A percentile compares a stretch with the other conserved stretches of the same genome.
phyloP scores from a whole-genome alignment of 1,140 invertebrate species.

The Notospermus geniculatus region DNA sequence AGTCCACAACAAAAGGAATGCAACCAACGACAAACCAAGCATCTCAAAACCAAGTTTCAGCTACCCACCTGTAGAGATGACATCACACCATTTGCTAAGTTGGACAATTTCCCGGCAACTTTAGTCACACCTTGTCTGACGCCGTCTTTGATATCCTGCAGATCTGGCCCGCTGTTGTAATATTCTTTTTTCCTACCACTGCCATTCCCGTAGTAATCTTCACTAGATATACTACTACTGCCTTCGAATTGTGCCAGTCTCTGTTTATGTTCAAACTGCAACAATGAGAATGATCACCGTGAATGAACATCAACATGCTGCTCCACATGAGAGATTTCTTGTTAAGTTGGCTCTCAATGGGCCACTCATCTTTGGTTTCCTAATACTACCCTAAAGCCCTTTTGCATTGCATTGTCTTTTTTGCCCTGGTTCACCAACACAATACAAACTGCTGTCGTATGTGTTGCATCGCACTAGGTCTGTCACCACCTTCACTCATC shows the following conservation, averaged over 20 bases:
- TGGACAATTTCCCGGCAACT: constrained; percentile 91
- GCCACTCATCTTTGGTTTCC: too few species aligned
- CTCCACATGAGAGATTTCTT: too few species aligned
- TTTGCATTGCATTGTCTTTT: too few species aligned
- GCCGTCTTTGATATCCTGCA: constrained; percentile 95
- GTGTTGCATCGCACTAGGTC: too few species aligned
- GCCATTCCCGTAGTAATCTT: constrained; percentile 82
- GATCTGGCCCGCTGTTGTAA: constrained; percentile 64
- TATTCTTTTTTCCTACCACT: constrained; percentile 17
- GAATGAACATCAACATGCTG: too few species aligned
- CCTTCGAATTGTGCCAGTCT: constrained; percentile 75
- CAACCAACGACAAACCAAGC: constrained; percentile 3
- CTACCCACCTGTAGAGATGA: constrained; percentile 75
- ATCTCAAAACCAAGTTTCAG: neutral
- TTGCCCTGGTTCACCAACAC: too few species aligned
- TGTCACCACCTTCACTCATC: too few species aligned
- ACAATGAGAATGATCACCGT: too few species aligned
- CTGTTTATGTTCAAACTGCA: constrained; percentile 66
- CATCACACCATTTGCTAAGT: constrained; percentile 90
- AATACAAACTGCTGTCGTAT: too few species aligned
- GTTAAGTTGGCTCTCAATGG: too few species aligned
- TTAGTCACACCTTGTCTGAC: constrained; percentile 94
- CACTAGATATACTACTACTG: constrained; percentile 81
- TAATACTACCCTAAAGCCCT: too few species aligned
- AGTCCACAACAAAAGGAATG: too few species aligned